Evolutionary conservation across 2,113 vertebrate genomes (phyloP), one percentile per base, ranked within the genome.

Genomic region (Ondatra zibethicus): DNA sequence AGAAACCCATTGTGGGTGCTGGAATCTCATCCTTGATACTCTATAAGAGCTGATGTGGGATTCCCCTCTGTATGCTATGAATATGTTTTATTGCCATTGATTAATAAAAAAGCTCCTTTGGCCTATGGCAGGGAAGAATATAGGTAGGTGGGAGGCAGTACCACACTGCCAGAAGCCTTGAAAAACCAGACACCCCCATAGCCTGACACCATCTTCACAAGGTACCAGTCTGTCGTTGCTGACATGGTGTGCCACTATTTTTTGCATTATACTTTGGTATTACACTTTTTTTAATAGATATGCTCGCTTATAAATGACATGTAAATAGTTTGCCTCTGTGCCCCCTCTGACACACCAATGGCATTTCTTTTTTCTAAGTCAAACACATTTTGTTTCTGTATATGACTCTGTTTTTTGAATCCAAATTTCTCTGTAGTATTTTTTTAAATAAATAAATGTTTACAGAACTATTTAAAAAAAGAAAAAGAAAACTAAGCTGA

Each of bases 361-460:
- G 97, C 97, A 96, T 96, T 12, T 23, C 39, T 93, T 97, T 96
- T 73, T 95, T 96, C 97, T 97, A 93, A 93, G 98, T 98, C 98
- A 97, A 98, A 68, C 98, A 97, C 98, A 97, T 98, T 97, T 98
- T 98, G 95, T 98, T 98, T 98, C 98, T 98, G 98, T 98, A 96
- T 96, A 31, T 0, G 96, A 94, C 97, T 98, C 97, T 98, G 31
- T 96, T 94, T 93, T 98, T 98, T 98, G 98, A 98, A 97, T 98
- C 98, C 97, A 95, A 91, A 82, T 97, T 95, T 98, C 96, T 98
- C 97, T 0, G 95, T 99, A 98, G 98, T 98, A 89, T 98, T 98
- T 99, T n/a, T 99, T 99, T 98, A 98, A 99, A 99, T 98, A 99
- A 99, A 99, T 98, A 96, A 93, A 70, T 98, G 98, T 98, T 98